Evolutionary conservation across 2,888 invertebrate genomes (phyloP).

Genomic region (Crossocerus cetratus): DNA sequence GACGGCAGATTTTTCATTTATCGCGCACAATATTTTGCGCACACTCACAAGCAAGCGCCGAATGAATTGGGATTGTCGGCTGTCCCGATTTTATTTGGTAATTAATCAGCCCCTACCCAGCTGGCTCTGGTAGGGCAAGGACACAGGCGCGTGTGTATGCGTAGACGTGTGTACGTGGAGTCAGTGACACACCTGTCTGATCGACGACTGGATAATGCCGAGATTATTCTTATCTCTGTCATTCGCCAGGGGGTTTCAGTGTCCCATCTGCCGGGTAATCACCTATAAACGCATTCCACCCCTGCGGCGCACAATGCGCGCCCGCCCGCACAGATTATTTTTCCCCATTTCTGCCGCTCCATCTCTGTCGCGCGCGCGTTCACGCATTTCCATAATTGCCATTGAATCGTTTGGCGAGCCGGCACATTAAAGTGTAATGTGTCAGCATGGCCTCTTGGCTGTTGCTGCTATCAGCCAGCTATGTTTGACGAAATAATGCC

Average conservation of each 20-base stretch:
- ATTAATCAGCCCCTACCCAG: no score
- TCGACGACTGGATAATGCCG: no score
- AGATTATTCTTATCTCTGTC: not conserved
- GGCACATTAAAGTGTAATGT: slow-evolving; percentile 28
- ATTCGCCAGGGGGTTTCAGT: not conserved
- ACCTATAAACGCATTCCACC: not conserved
- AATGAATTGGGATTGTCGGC: no score
- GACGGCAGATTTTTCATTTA: no score
- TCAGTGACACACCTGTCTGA: no score
- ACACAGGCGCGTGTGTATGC: no score
- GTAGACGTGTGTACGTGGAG: no score
- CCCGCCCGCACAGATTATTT: not conserved
- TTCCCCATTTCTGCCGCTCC: not conserved
- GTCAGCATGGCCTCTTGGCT: slow-evolving; percentile 1
- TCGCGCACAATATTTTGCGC: no score
- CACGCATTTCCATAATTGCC: not conserved
- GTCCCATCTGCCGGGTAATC: not conserved
- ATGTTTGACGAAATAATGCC: no score
- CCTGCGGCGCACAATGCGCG: not conserved
- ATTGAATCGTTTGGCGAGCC: not conserved
- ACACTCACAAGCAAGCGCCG: no score
- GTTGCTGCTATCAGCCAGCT: not conserved
- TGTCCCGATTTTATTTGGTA: no score
- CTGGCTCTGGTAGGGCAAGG: no score
- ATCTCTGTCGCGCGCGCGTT: not conserved